phyloP scores from a whole-genome alignment of 2,888 invertebrate genomes.

The Leptinotarsa haldemani region DNA sequence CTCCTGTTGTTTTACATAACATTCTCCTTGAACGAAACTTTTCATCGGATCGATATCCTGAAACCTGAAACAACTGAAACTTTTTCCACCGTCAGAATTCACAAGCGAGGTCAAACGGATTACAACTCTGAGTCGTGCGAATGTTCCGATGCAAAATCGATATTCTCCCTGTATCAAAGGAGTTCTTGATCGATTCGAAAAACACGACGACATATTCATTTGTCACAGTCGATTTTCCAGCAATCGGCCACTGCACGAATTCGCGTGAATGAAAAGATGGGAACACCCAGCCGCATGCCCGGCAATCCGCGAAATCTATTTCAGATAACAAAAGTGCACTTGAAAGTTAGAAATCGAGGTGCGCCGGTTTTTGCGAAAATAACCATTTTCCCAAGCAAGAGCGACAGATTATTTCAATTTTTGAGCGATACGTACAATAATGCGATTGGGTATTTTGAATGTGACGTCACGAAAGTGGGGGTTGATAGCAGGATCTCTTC shows the following conservation, averaged over 20 bases:
- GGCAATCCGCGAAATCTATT: slow-evolving; percentile 14
- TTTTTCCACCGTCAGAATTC: slow-evolving; percentile 12
- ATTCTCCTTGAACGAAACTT: neutral
- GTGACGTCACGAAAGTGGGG: slow-evolving; percentile 60
- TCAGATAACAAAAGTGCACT: slow-evolving; percentile 1
- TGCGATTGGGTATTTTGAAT: slow-evolving; percentile 59
- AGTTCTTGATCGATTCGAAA: slow-evolving; percentile 6
- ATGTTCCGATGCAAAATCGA: slow-evolving; percentile 11
- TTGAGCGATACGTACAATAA: slow-evolving; percentile 52
- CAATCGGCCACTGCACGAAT: neutral
- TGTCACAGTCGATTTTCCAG: slow-evolving; percentile 8
- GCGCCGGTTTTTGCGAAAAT: slow-evolving; percentile 25
- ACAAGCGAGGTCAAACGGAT: slow-evolving; percentile 12
- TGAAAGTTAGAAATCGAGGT: slow-evolving; percentile 23
- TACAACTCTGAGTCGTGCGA: slow-evolving; percentile 2
- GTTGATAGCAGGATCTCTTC: slow-evolving; percentile 60
- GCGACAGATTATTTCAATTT: slow-evolving; percentile 38
- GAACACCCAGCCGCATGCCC: neutral
- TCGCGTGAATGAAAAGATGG: neutral
- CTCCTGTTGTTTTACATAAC: neutral
- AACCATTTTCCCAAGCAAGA: slow-evolving; percentile 31
- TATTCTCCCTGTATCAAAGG: slow-evolving; percentile 8
- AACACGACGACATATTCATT: slow-evolving; percentile 11
- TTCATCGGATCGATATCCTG: slow-evolving; percentile 6
- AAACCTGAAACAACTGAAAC: slow-evolving; percentile 14